Evolutionary conservation across 1,140 invertebrate species (phyloP).

Genomic region (Pentalonia nigronervosa): DNA sequence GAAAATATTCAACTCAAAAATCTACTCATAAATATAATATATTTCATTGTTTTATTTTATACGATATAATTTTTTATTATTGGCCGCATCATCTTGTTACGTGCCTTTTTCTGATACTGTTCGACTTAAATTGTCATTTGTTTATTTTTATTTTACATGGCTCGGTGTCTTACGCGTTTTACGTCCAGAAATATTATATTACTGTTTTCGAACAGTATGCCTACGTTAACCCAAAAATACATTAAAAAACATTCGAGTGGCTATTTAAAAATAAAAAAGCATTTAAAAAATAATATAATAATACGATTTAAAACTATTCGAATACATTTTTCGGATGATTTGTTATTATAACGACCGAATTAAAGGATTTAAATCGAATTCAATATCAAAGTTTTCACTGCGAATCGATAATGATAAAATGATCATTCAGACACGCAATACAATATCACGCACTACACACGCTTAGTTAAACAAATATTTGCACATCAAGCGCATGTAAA

Average conservation of each 20-base stretch:
- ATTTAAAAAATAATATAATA: background rate
- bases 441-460: no score
- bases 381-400: background rate
- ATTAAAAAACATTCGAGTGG: background rate
- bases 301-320: no score
- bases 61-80: background rate
- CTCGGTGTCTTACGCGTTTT: background rate
- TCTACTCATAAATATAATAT: background rate
- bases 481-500: background rate
- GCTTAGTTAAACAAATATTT: slow-evolving; percentile 17
- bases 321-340: background rate
- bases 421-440: background rate
- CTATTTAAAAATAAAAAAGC: background rate
- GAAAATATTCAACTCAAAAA: background rate
- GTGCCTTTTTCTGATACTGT: background rate
- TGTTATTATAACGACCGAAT: background rate
- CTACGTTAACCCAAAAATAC: background rate
- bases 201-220: background rate
- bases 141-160: background rate
- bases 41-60: slow-evolving; percentile 1
- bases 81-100: background rate
- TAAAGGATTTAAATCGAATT: background rate
- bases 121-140: background rate
- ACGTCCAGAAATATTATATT: background rate
- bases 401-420: background rate